Evolutionary conservation across 1,140 invertebrate species (phyloP).

Genomic region (Eriosoma lanigerum): DNA sequence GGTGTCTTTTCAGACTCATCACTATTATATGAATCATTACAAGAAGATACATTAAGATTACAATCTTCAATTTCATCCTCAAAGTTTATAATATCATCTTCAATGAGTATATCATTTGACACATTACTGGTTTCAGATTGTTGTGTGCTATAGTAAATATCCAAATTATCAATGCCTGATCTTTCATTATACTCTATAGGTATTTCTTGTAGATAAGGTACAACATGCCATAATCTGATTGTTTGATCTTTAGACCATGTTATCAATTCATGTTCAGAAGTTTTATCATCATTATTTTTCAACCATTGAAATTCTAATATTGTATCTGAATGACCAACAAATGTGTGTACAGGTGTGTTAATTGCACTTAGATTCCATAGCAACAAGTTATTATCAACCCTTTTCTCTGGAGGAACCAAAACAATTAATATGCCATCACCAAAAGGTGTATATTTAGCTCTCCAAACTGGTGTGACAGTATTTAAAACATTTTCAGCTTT

Average conservation of each 20-base stretch:
- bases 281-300: conserved; percentile 54
- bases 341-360: conserved; percentile 75
- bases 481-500: conserved; percentile 79
- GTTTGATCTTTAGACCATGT: conserved; percentile 95
- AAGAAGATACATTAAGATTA: conserved; percentile 29
- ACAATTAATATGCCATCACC: conserved; percentile 88
- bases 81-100: background rate
- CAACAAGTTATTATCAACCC: conserved; percentile 79
- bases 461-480: conserved; percentile 87
- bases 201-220: conserved; percentile 76
- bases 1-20: background rate
- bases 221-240: conserved; percentile 86
- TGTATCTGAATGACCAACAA: conserved; percentile 90
- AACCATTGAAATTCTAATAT: conserved; percentile 94
- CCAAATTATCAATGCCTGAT: background rate
- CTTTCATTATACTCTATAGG: conserved; percentile 56
- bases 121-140: conserved; percentile 24
- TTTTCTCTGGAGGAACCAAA: conserved; percentile 76
- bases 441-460: conserved; percentile 90
- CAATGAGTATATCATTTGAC: background rate
- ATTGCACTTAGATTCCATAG: conserved; percentile 78
- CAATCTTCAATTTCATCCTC: conserved; percentile 4
- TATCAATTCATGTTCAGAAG: conserved; percentile 78
- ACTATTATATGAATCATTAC: conserved; percentile 50
- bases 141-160: background rate